Percentiles rank a stretch among this genome's conserved stretches.
Conservation (phyloP, 1,140 invertebrate genomes). For the Charaxes varanes region DNA sequence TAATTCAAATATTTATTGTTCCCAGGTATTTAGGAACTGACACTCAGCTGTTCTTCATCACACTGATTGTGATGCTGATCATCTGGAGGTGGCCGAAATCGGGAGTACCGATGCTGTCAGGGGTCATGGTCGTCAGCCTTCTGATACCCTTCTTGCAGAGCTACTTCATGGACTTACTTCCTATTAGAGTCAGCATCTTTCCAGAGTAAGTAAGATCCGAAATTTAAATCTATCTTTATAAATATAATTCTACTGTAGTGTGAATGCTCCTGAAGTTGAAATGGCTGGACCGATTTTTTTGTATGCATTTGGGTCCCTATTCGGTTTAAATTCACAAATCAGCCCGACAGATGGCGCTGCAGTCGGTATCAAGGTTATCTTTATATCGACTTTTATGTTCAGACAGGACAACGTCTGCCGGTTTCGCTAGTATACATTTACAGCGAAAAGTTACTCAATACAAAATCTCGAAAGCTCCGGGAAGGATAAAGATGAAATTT, state of each 20-base stretch:
- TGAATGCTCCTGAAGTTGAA: not conserved
- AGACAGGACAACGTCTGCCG: too few species aligned
- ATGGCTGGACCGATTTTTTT: not conserved
- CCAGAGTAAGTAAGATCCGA: conserved; percentile 64
- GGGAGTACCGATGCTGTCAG: conserved; percentile 42
- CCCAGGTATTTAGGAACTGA: conserved; percentile 62
- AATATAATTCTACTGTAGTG: not conserved
- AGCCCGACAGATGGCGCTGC: too few species aligned
- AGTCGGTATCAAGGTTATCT: too few species aligned
- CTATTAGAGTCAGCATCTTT: conserved; percentile 56
- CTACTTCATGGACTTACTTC: conserved; percentile 61
- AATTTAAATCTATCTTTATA: too few species aligned
- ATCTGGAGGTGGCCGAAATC: conserved; percentile 58
- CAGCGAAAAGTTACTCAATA: too few species aligned
- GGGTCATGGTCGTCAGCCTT: conserved; percentile 53
- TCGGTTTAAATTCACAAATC: too few species aligned
- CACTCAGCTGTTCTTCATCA: conserved; percentile 58
- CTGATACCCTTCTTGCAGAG: conserved; percentile 62
- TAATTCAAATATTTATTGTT: conserved; percentile 1
- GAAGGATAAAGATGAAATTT: too few species aligned
- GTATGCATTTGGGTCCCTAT: too few species aligned
- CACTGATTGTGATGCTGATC: conserved; percentile 48
- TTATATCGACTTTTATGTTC: too few species aligned
- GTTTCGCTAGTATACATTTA: too few species aligned
- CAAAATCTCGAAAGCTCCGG: too few species aligned